Base-by-base conservation (phyloP, 2,113 vertebrate genomes). In the Nothoprocta pentlandii region DNA sequence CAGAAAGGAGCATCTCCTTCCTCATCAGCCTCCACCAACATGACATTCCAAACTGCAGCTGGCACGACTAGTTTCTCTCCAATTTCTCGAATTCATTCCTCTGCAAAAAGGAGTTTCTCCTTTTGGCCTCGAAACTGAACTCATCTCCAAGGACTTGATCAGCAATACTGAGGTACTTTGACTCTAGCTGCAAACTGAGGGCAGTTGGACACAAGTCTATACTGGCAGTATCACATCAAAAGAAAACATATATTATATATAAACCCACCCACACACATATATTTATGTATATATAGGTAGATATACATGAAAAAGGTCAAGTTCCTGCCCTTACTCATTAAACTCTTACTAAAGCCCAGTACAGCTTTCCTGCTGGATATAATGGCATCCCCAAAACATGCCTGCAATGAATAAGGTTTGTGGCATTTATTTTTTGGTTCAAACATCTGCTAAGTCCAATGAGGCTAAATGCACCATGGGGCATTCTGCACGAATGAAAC, bases 311-410 rank as follows among this genome's bases (percentile, higher is more conserved):
- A 93, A 95, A 94, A 95, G 92, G 93, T 95, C 96, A 94, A 26
- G 63, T 70, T 92, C 59, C 84, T 91, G 77, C 89, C 80, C 93
- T 97, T 95, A 58, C 59, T 67, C 80, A 46, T 93, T 87, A 94
- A 93, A 46, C 54, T 78, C 77, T 85, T 94, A 70, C 83, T 59
- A 62, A 30, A 93, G 62, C 58, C 82, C 83, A 63, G 70, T 53
- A 61, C 2, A 76, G 63, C 80, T 92, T 85, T 54, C 77, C 74
- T 76, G 63, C 74, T 80, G 83, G 84, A 90, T 84, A 89, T 44
- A 95, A 77, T 0, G 2, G 58, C 62, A 93, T 63, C 53, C 51
- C 62, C 9, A 34, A 95, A 94, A 25, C 2, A 4, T 10, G 21
- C 25, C 80, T 49, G 39, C 54, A 77, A 92, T 58, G 78, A 23